A percentile compares a stretch with the other conserved stretches of the same genome.
These are phyloP conservation scores for Pterois miles DNA, from an alignment of 2,797 vertebrate genomes.

Conservation along the genomic window DNA sequence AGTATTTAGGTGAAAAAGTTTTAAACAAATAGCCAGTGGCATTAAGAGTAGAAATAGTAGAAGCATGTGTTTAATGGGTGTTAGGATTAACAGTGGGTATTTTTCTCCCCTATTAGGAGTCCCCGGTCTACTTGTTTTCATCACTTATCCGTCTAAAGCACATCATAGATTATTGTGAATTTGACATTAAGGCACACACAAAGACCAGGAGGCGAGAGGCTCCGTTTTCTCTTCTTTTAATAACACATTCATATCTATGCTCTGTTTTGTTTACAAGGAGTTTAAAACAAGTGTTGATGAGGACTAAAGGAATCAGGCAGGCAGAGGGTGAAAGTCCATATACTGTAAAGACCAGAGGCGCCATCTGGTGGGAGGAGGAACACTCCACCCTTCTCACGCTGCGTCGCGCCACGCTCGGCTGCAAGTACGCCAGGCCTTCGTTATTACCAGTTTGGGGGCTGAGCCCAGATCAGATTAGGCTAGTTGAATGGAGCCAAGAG, in stretches of 20 bases:
- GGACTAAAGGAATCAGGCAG: conserved; percentile 84
- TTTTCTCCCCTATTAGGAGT: too few relatives aligned
- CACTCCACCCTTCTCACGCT: conserved; percentile 13
- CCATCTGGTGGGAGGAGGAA: conserved; percentile 55
- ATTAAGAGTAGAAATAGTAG: too few relatives aligned
- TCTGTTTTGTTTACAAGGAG: conserved; percentile 88
- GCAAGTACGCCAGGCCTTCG: too few relatives aligned
- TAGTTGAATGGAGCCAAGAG: too few relatives aligned
- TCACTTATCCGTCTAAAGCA: not conserved
- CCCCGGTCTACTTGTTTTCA: not conserved
- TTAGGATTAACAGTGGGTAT: too few relatives aligned
- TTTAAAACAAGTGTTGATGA: conserved; percentile 87
- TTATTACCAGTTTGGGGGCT: not conserved
- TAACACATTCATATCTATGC: conserved; percentile 89
- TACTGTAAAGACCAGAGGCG: conserved; percentile 75
- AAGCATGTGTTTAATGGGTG: too few relatives aligned
- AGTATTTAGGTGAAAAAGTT: too few relatives aligned
- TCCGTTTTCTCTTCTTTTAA: conserved; percentile 86
- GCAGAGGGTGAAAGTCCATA: conserved; percentile 84
- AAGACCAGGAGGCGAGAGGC: conserved; percentile 9
- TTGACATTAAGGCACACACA: conserved; percentile 8
- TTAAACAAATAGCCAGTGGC: too few relatives aligned
- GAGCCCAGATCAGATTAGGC: not conserved
- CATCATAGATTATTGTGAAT: not conserved
- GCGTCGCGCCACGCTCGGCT: too few relatives aligned